Base-by-base conservation (phyloP, 1,140 invertebrate species). In the Gerris buenoi region DNA sequence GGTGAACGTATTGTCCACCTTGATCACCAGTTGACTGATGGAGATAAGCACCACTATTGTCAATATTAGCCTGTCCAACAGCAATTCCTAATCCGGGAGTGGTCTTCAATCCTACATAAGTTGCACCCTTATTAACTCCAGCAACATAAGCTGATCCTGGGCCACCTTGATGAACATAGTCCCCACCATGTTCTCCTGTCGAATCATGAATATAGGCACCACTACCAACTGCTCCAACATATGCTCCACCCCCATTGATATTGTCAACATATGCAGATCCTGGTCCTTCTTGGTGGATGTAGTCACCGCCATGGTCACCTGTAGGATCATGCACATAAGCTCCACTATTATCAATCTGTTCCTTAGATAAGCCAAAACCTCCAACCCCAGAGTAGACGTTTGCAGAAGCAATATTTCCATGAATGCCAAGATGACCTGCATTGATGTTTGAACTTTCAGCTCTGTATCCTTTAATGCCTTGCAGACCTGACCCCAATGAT, bases 271-370 rank as follows among this genome's bases (percentile, higher is more conserved):
- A 76, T 13, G 58, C 65, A 22, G 25, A 5, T 10, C 28, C 28
- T 10, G 63, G 1, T 25, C 67, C 57, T 27, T 63, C 29, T 46
- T 46, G 33, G 28, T 70, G 67, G 28, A 72, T 68, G 67, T 77
- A 78, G 26, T 74, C 71, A 61, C 76, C 77, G n/a, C 74, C 74
- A 68, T 75, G 72, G 59, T 75, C 68, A 25, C 68, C 68, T 27
- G 65, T 69, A 46, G 68, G 65, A 57, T 60, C 67, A 33, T 57
- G 63, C 58, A 60, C 25, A 25, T 71, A 71, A 13, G 66, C 68
- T n/a, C 70, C 72, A 63, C 62, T 67, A 28, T 14, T 66, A 3
- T 15, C 64, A 15, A 15, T 46, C 5, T 46, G 27, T 10, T 18
- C 29, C n/a, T n/a, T 26, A 18, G 18, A 33, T 58, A n/a, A n/a